Base-by-base conservation (phyloP, 2,888 invertebrate species). In the Lobophora halterata region DNA sequence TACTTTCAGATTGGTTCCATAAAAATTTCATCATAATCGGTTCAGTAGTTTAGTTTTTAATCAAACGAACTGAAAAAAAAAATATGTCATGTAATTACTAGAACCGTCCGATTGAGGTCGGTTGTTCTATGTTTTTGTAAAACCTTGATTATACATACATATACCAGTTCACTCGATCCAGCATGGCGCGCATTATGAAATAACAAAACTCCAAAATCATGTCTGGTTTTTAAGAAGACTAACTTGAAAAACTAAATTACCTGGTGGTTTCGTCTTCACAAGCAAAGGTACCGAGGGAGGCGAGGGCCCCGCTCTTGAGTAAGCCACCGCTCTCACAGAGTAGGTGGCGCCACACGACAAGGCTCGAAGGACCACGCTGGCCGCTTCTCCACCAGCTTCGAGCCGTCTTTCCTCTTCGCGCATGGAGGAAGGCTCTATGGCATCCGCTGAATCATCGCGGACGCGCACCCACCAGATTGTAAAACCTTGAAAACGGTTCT, bases 261-360 rank as follows among this genome's bases (percentile, higher is more conserved):
- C 87, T 57, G 87, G 87, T 19, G 85, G 80, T 59, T 85, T 86
- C 9, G 87, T 87, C 44, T 76, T 72, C 18, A 87, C 80, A 32
- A 85, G 37, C 26, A 87, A 44, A 0, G 86, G 80, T 1, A 58
- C 59, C 0, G 87, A 87, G 0, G 73, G 64, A 0, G 77, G 72
- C 0, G 87, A 86, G 0, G 83, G 71, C 0, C 87, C 87, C 1
- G 78, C 87, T 14, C 76, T 61, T 0, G 85, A 85, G 50, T 87
- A 86, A 0, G 87, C 87, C 3, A 85, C 70, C 2, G 75, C 83
- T 21, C 74, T 60, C 5, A 87, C 82, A 0, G 85, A 80, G 54
- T 87, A 87, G 0, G 76, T 67, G 1, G 83, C 81, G 1, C 87
- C 87, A 45, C 87, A 87, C 0, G 85, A 66, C 11, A 87, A 49